Evolutionary conservation across 2,888 invertebrate species (phyloP).

Genomic region (Tiliacea citrago): DNA sequence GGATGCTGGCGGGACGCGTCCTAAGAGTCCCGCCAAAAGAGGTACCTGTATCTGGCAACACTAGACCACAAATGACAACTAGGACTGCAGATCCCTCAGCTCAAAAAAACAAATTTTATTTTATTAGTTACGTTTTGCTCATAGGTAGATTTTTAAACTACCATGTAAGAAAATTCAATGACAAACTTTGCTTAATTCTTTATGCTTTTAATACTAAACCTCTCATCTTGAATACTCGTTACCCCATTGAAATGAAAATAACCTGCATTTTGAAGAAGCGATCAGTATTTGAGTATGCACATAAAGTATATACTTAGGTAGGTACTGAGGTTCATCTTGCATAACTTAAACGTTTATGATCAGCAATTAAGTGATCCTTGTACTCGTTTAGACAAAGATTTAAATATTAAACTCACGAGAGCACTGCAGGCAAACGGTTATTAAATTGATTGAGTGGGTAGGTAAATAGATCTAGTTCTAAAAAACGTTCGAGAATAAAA

Average conservation of each 20-base stretch:
- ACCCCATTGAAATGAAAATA: slow-evolving; percentile 33
- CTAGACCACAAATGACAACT: no score
- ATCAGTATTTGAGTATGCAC: slow-evolving; percentile 13
- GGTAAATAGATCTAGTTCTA: no score
- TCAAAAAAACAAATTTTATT: neutral
- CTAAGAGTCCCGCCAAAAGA: no score
- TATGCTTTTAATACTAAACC: neutral
- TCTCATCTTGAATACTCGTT: neutral
- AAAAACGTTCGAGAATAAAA: neutral
- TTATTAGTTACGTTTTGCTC: neutral
- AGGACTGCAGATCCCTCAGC: no score
- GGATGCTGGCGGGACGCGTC: no score
- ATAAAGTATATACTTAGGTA: slow-evolving; percentile 21
- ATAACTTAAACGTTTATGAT: slow-evolving; percentile 44
- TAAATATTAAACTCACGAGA: slow-evolving; percentile 56
- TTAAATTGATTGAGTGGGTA: slow-evolving; percentile 2
- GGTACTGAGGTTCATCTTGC: slow-evolving; percentile 43
- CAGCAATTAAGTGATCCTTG: slow-evolving; percentile 56
- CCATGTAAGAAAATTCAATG: neutral
- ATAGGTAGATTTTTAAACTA: slow-evolving; percentile 1
- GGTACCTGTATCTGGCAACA: no score
- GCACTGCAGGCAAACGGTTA: neutral
- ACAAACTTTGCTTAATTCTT: neutral
- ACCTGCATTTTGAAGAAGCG: slow-evolving; percentile 21
- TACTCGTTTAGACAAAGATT: slow-evolving; percentile 40